A percentile compares a stretch with the other conserved stretches of the same genome.
Conservation (phyloP, 2,888 invertebrate species). For the Latheticus oryzae region DNA sequence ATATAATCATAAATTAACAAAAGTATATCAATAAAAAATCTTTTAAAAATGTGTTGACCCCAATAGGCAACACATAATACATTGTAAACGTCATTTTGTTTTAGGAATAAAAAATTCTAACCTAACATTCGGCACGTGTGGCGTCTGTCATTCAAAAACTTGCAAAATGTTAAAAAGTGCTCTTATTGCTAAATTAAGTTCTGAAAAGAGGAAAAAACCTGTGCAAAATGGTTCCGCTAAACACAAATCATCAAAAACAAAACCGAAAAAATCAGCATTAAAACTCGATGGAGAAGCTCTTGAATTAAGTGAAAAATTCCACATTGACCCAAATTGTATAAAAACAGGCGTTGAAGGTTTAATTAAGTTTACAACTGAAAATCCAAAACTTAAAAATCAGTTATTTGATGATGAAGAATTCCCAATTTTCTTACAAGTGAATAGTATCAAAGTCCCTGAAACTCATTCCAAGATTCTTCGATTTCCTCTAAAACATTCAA, state of each 20-base stretch:
- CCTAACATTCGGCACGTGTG: too few relatives aligned
- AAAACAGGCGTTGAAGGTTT: conserved; percentile 47
- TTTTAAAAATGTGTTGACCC: too few relatives aligned
- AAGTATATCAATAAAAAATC: too few relatives aligned
- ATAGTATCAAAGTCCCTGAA: conserved; percentile 74
- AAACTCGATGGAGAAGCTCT: conserved; percentile 13
- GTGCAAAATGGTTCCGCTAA: background rate
- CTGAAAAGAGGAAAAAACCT: conserved; percentile 3
- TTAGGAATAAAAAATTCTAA: too few relatives aligned
- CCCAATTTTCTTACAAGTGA: conserved; percentile 72
- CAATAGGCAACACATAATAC: too few relatives aligned
- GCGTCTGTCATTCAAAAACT: background rate
- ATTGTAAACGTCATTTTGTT: too few relatives aligned
- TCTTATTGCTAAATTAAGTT: conserved; percentile 5
- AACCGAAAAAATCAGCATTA: conserved; percentile 3
- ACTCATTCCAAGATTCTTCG: conserved; percentile 71
- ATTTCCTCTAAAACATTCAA: conserved; percentile 72
- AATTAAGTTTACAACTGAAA: conserved; percentile 58
- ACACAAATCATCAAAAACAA: background rate
- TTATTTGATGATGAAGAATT: conserved; percentile 71
- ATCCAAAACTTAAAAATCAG: conserved; percentile 58
- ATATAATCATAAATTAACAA: too few relatives aligned
- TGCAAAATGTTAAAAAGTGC: conserved; percentile 17
- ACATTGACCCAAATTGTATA: conserved; percentile 23
- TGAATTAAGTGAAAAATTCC: conserved; percentile 6